phyloP scores from a whole-genome alignment of 2,888 invertebrate species.

The Pherbina coryleti region DNA sequence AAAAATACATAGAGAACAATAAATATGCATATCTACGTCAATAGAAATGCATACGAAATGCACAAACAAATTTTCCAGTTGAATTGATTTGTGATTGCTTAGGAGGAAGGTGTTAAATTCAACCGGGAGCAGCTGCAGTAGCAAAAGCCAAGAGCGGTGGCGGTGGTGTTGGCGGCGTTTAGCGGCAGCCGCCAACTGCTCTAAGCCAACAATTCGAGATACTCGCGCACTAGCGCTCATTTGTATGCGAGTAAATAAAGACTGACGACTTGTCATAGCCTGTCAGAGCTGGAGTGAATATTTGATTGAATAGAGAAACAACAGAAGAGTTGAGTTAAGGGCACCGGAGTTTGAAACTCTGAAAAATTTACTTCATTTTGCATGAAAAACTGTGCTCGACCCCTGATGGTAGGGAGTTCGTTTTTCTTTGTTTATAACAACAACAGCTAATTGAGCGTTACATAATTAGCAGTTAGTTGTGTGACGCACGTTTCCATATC shows the following conservation, averaged over 20 bases:
- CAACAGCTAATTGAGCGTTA: slow-evolving; percentile 5
- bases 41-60: slow-evolving; percentile 6
- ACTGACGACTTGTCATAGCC: not conserved
- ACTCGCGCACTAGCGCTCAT: not conserved
- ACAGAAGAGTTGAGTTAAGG: not conserved
- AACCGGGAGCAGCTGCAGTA: slow-evolving; percentile 3
- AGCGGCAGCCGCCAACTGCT: not conserved
- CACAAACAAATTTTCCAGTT: slow-evolving; percentile 1
- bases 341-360: not conserved
- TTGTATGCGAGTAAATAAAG: not conserved
- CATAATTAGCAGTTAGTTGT: slow-evolving; percentile 8
- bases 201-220: not conserved
- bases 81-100: not conserved
- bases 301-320: not conserved
- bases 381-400: too few relatives aligned
- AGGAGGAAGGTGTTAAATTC: slow-evolving; percentile 14
- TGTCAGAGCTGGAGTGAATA: not conserved
- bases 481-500: slow-evolving; percentile 8
- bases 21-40: not conserved
- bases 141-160: not conserved
- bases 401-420: not conserved
- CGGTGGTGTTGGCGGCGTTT: not conserved
- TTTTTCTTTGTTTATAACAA: not conserved
- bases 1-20: not conserved
- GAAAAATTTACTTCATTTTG: too few relatives aligned